Conservation (phyloP, 2,113 vertebrate species). For the Malurus elegans region DNA sequence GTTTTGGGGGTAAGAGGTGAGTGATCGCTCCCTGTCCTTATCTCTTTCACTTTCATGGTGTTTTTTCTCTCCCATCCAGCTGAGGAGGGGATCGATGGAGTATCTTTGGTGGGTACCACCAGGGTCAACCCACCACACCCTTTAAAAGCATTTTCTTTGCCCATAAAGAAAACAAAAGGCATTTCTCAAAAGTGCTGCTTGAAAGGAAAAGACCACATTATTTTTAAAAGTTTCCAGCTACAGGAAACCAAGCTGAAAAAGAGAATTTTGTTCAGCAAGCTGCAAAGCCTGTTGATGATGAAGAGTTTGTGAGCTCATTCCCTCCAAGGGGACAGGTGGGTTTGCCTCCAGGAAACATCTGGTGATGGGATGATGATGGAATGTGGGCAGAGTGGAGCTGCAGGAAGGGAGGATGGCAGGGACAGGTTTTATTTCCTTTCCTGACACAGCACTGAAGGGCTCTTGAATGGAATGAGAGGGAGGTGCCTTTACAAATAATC, state of each 20-base stretch:
- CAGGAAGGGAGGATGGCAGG: background rate
- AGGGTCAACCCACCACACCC: background rate
- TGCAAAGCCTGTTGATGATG: background rate
- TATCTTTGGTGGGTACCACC: background rate
- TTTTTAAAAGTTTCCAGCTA: constrained; percentile 3
- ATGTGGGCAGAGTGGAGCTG: background rate
- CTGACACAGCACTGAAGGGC: background rate
- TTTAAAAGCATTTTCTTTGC: background rate
- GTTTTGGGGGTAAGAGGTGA: background rate
- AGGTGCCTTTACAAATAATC: too few species aligned
- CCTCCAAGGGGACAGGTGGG: background rate
- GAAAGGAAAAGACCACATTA: background rate
- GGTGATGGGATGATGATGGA: background rate
- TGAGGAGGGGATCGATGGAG: background rate
- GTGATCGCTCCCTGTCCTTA: background rate
- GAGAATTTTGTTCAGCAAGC: background rate
- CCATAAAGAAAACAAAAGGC: background rate
- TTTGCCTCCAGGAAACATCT: background rate
- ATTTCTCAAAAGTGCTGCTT: background rate
- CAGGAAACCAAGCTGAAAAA: background rate
- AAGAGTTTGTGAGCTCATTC: background rate
- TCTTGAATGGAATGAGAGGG: background rate
- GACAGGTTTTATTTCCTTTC: background rate
- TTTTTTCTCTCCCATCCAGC: background rate
- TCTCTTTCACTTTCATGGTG: accelerated